Conservation (phyloP, 2,888 invertebrate species). For the Stenolophus ochropezus region DNA sequence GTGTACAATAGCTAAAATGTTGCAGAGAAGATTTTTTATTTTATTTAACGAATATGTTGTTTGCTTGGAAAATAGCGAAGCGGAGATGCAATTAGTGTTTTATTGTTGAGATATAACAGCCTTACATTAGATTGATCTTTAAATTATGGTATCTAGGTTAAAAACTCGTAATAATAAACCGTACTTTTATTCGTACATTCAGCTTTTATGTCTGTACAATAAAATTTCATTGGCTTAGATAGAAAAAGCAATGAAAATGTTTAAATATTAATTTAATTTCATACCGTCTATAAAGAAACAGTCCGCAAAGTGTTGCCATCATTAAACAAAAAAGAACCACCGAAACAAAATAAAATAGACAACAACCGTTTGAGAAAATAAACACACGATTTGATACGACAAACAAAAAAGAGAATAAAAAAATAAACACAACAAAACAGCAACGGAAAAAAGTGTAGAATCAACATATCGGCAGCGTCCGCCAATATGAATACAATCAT, state of each 20-base stretch:
- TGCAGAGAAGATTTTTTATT: no score
- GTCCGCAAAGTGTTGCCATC: neutral
- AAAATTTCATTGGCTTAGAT: neutral
- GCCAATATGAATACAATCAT: conserved; percentile 42
- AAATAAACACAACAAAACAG: conserved; percentile 48
- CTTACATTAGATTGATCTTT: neutral
- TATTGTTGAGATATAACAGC: neutral
- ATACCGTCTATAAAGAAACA: neutral
- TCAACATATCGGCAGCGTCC: conserved; percentile 38
- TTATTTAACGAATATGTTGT: no score
- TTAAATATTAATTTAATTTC: neutral
- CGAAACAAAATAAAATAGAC: conserved; percentile 46
- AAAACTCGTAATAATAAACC: neutral
- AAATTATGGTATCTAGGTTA: neutral
- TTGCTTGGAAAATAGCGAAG: no score
- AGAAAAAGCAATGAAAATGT: neutral
- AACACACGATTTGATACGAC: conserved; percentile 53
- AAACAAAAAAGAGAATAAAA: conserved; percentile 53
- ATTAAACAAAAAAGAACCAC: conserved; percentile 27
- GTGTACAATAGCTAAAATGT: no score
- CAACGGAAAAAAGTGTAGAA: conserved; percentile 48
- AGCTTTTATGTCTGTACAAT: neutral
- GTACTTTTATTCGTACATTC: neutral
- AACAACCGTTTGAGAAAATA: conserved; percentile 53
- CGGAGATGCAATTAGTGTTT: neutral